phyloP scores from a whole-genome alignment of 1,140 invertebrate genomes.

The Drosophila burlai region DNA sequence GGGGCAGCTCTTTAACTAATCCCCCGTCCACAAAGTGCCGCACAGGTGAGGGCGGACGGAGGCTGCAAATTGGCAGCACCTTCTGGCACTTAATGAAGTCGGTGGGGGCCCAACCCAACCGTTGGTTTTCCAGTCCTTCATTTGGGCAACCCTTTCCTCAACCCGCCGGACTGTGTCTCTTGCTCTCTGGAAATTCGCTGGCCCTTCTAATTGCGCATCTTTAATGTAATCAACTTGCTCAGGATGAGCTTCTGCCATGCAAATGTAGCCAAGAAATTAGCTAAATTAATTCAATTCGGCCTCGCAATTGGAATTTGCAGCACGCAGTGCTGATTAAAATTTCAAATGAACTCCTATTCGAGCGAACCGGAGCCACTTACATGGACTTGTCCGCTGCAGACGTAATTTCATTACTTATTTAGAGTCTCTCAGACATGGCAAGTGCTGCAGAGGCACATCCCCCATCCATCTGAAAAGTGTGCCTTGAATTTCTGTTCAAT shows the following conservation, averaged over 20 bases:
- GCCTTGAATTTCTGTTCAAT: slow-evolving; percentile 1
- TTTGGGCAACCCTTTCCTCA: slow-evolving; percentile 41
- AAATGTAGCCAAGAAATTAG: slow-evolving; percentile 68
- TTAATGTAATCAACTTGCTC: slow-evolving; percentile 69
- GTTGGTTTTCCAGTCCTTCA: not conserved
- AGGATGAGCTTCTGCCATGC: slow-evolving; percentile 40
- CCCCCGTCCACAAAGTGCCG: slow-evolving; percentile 2
- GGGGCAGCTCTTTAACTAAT: slow-evolving; percentile 31
- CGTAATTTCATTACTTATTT: slow-evolving; percentile 76
- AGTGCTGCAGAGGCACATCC: not conserved
- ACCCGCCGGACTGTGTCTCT: slow-evolving; percentile 3
- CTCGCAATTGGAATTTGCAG: slow-evolving; percentile 54
- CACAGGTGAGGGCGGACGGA: not conserved
- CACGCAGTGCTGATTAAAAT: slow-evolving; percentile 63
- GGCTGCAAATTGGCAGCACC: slow-evolving; percentile 57
- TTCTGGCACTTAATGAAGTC: slow-evolving; percentile 64
- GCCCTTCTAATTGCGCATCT: slow-evolving; percentile 69
- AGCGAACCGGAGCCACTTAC: slow-evolving; percentile 25
- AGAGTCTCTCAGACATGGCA: slow-evolving; percentile 57
- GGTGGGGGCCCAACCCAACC: not conserved
- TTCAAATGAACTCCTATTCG: slow-evolving; percentile 32
- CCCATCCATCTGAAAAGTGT: slow-evolving; percentile 1
- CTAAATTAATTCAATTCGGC: slow-evolving; percentile 71
- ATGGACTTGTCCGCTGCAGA: slow-evolving; percentile 41
- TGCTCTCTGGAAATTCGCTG: slow-evolving; percentile 13